These are phyloP conservation scores for Rattus rattus DNA, from an alignment of 2,113 vertebrate species.

Conservation along the genomic window DNA sequence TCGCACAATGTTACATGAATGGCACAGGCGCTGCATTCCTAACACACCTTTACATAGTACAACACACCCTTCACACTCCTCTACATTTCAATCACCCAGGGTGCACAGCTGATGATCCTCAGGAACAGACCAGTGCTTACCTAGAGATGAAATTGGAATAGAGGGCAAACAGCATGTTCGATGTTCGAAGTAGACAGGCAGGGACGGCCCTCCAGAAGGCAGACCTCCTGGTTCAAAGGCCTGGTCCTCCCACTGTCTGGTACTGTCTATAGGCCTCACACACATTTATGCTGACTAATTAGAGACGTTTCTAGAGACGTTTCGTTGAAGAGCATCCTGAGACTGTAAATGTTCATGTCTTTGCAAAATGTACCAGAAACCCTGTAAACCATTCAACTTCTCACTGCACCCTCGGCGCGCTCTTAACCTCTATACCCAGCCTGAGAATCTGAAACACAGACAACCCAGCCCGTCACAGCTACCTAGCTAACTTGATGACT, in stretches of 20 bases:
- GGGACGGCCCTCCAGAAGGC: too few species aligned
- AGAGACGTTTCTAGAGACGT: too few species aligned
- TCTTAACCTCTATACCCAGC: background rate
- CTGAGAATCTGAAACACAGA: background rate
- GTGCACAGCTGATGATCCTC: too few species aligned
- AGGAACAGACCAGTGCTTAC: background rate
- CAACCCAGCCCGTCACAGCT: too few species aligned
- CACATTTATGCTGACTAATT: too few species aligned
- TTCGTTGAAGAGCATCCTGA: background rate
- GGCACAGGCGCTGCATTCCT: background rate
- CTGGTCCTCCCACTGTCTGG: background rate
- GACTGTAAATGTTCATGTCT: too few species aligned
- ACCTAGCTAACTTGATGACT: background rate
- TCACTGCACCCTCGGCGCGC: background rate
- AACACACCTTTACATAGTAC: background rate
- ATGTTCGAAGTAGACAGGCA: background rate
- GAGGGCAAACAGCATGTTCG: background rate
- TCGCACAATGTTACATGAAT: background rate
- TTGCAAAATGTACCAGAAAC: background rate
- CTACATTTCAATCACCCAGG: background rate
- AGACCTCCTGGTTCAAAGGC: background rate
- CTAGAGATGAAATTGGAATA: background rate
- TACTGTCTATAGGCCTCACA: background rate
- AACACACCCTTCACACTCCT: background rate
- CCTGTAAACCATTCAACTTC: background rate